Base-by-base conservation (phyloP, 2,888 invertebrate species). In the Diarsia brunnea region DNA sequence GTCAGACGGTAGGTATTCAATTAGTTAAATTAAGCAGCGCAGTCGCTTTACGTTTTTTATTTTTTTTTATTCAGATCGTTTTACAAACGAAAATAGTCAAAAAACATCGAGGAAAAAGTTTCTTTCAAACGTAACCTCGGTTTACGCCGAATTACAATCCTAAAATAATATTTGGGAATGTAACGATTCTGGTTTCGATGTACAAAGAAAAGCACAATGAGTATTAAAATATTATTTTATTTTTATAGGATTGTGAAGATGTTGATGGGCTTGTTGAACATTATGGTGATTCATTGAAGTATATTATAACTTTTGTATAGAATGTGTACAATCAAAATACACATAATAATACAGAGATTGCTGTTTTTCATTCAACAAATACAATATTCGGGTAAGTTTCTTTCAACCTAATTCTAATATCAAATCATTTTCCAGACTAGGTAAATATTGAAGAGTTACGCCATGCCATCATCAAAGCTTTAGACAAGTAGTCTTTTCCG, bases 11-110 rank as follows among this genome's bases (percentile, higher is more conserved):
- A 81, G 79, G 79, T 82, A 82, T 88, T 87, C 88, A 89, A 88
- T 87, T 88, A 86, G 87, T 87, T 89, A 88, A 89, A 89, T 88
- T 88, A 88, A 81, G 83, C 81, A 73, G 69, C 78, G 77, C 71
- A 80, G 73, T 82, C 66, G 69, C 79, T 87, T 78, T 80, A 65
- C 71, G 58, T 78, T 53, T 43, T 49, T 70, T 58, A 66, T 76
- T 75, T 65, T 75, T 65, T 79, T 77, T 78, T 24, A 61, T 66
- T 51, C 67, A 58, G 19, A 73, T 67, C 73, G 66, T 72, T 84
- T 79, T 70, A 24, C 38, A 53, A 72, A 72, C 49, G 43, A 79
- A 79, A 78, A 79, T 69, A 72, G 31, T 53, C 43, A 27, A 71
- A 75, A 67, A 72, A 68, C 12, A 58, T 65, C 27, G 47, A 38